Evolutionary conservation across 1,140 invertebrate genomes (phyloP).

Genomic region (Aphelenchoides besseyi): DNA sequence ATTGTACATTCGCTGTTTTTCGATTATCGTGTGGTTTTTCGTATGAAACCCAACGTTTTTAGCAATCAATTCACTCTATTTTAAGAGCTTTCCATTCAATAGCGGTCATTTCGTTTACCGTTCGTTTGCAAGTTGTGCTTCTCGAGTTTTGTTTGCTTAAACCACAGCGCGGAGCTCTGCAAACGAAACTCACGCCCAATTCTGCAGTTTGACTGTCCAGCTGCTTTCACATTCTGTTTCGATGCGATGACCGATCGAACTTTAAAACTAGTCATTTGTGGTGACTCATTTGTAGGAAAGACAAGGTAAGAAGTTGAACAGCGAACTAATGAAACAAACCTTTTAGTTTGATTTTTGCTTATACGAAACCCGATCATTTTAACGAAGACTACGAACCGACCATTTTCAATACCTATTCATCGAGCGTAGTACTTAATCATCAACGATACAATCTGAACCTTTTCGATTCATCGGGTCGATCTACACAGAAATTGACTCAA

Average conservation of each 20-base stretch:
- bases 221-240: not conserved
- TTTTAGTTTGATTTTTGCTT: conserved; percentile 27
- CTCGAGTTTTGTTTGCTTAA: too few relatives aligned
- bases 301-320: conserved; percentile 17
- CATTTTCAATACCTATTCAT: conserved; percentile 18
- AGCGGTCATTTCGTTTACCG: too few relatives aligned
- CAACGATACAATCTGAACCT: conserved; percentile 16
- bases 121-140: too few relatives aligned
- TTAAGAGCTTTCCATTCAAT: too few relatives aligned
- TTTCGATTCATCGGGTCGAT: conserved; percentile 23
- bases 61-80: too few relatives aligned
- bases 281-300: conserved; percentile 27
- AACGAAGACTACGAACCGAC: conserved; percentile 24
- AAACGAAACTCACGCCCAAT: not conserved
- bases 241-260: conserved; percentile 10
- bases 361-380: conserved; percentile 16
- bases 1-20: too few relatives aligned
- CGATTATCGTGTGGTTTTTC: too few relatives aligned
- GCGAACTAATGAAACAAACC: conserved; percentile 10
- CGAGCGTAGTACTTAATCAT: conserved; percentile 6
- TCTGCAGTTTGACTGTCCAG: not conserved
- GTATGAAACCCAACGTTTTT: too few relatives aligned
- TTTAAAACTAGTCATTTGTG: conserved; percentile 29
- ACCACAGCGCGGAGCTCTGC: too few relatives aligned
- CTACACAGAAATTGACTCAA: conserved; percentile 9